Evolutionary conservation across 2,888 invertebrate genomes (phyloP).

Genomic region (Lithophane ornitopus): DNA sequence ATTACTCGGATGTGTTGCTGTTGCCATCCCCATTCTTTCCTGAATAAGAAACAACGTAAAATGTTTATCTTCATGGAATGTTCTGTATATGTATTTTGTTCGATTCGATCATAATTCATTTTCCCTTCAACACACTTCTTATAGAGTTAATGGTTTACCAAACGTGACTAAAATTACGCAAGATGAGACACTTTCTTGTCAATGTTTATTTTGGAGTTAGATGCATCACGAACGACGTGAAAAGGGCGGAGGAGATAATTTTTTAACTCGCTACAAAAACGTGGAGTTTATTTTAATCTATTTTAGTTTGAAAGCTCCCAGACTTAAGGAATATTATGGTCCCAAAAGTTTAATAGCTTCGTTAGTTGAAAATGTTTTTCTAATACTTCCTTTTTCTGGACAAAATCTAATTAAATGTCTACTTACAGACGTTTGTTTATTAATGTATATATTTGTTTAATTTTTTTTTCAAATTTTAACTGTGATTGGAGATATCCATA

Average conservation of each 20-base stretch:
- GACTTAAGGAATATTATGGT: conserved; percentile 10
- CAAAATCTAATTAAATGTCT: conserved; percentile 1
- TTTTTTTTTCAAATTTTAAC: background rate
- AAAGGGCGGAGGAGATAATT: conserved; percentile 39
- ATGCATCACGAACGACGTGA: conserved; percentile 35
- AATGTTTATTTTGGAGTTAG: conserved; percentile 68
- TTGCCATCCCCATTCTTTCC: conserved; percentile 27
- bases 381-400: background rate
- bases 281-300: conserved; percentile 46
- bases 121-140: conserved; percentile 19
- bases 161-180: conserved; percentile 72
- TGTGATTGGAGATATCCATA: conserved; percentile 4
- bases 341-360: conserved; percentile 22
- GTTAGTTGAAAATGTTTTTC: conserved; percentile 5
- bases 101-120: conserved; percentile 27
- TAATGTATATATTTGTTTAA: conserved; percentile 24
- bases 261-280: conserved; percentile 53
- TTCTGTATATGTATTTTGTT: conserved; percentile 3
- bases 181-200: conserved; percentile 70
- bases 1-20: conserved; percentile 37
- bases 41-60: conserved; percentile 33
- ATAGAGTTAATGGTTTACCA: conserved; percentile 60
- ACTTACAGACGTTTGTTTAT: conserved; percentile 6
- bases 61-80: conserved; percentile 14
- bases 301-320: conserved; percentile 44